Conservation (phyloP, 2,888 invertebrate genomes). For the Eurytoma californica region DNA sequence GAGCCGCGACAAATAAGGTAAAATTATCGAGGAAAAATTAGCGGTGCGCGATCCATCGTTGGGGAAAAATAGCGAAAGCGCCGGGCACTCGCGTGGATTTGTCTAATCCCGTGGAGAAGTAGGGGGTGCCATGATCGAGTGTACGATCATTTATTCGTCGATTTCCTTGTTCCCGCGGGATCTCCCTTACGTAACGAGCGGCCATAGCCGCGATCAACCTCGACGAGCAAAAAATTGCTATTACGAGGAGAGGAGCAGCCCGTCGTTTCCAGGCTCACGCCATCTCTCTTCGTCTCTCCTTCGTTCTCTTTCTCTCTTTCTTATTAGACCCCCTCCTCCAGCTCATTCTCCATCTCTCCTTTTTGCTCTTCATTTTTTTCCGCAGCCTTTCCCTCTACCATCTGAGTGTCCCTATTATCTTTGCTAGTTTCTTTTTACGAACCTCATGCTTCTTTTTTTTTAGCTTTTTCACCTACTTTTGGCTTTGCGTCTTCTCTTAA, state of each 20-base stretch:
- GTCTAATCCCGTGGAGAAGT: constrained; percentile 37
- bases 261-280: constrained; percentile 31
- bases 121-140: constrained; percentile 52
- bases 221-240: constrained; percentile 55
- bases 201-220: constrained; percentile 52
- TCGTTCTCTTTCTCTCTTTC: constrained; percentile 17
- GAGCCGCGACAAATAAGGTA: too few species aligned
- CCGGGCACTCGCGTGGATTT: constrained; percentile 34
- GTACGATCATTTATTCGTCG: constrained; percentile 56
- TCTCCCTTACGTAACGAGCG: constrained; percentile 49
- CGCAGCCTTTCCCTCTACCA: too few species aligned
- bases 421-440: neutral
- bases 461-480: too few species aligned
- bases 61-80: constrained; percentile 10
- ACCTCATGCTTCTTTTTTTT: too few species aligned
- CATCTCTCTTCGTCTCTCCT: constrained; percentile 32
- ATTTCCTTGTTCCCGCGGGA: constrained; percentile 48
- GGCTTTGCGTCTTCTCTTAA: too few species aligned
- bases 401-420: constrained; percentile 11
- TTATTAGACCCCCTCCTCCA: neutral
- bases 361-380: too few species aligned
- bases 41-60: neutral
- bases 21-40: constrained; percentile 29
- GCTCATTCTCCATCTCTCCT: too few species aligned
- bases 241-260: constrained; percentile 43